These are phyloP conservation scores for Stenurella melanura DNA, from an alignment of 2,888 invertebrate genomes.

Conservation along the genomic window DNA sequence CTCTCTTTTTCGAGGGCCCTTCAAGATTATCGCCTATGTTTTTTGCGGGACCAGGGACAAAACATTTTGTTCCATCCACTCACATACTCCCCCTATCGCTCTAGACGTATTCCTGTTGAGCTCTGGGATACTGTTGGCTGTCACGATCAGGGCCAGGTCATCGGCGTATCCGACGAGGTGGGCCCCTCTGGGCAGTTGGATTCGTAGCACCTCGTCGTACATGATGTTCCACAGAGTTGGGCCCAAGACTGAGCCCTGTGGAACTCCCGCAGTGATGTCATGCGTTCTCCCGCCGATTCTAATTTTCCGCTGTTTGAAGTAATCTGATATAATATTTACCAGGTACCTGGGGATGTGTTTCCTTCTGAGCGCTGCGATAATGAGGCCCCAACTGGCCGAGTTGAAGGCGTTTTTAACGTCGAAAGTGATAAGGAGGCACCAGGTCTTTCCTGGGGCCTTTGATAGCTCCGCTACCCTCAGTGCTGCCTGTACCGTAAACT, in stretches of 20 bases:
- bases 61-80: neutral
- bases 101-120: neutral
- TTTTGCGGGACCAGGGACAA: neutral
- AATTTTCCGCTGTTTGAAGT: neutral
- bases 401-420: slow-evolving; percentile 16
- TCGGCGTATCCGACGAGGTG: slow-evolving; percentile 32
- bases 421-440: neutral
- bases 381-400: slow-evolving; percentile 10
- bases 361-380: slow-evolving; percentile 16
- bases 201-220: slow-evolving; percentile 27
- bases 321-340: neutral
- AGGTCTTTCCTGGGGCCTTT: neutral
- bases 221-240: slow-evolving; percentile 31
- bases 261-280: slow-evolving; percentile 3
- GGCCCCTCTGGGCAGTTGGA: neutral
- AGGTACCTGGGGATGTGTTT: slow-evolving; percentile 5
- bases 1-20: slow-evolving; percentile 1
- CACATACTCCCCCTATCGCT: neutral
- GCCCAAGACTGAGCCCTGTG: slow-evolving; percentile 34
- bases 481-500: neutral
- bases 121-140: neutral
- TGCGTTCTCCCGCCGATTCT: neutral
- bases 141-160: slow-evolving; percentile 34
- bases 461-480: neutral
- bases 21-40: slow-evolving; percentile 1